Conservation (phyloP, 1,140 invertebrate species). For the Ctenoplectra terminalis region DNA sequence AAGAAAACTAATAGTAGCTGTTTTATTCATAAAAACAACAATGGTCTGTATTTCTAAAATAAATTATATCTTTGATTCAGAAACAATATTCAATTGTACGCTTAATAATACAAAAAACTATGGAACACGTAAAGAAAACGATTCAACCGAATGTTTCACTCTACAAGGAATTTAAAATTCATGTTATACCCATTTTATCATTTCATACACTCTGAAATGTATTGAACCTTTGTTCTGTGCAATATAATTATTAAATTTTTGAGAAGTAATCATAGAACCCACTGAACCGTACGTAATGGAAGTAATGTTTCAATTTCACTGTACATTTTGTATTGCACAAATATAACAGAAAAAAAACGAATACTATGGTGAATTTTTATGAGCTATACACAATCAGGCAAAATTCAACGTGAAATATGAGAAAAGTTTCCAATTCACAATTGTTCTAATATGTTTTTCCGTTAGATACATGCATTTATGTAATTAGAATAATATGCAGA, state of each 20-base stretch:
- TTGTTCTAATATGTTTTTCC: background rate
- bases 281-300: constrained; percentile 7
- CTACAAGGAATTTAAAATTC: background rate
- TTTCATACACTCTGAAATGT: background rate
- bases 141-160: background rate
- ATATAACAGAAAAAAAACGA: constrained; percentile 28
- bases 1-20: too few relatives aligned
- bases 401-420: constrained; percentile 21
- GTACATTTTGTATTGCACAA: constrained; percentile 16
- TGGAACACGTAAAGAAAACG: background rate
- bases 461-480: background rate
- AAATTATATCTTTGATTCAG: background rate
- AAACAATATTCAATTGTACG: background rate
- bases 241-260: constrained; percentile 41
- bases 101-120: background rate
- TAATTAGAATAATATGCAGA: background rate
- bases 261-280: background rate
- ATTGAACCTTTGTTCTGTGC: background rate
- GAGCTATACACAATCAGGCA: constrained; percentile 14
- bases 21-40: background rate
- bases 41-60: too few relatives aligned
- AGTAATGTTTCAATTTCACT: constrained; percentile 35
- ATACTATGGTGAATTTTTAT: constrained; percentile 30
- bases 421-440: constrained; percentile 22
- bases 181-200: background rate